phyloP scores from a whole-genome alignment of 2,888 invertebrate genomes.

The Monopis laevigella region DNA sequence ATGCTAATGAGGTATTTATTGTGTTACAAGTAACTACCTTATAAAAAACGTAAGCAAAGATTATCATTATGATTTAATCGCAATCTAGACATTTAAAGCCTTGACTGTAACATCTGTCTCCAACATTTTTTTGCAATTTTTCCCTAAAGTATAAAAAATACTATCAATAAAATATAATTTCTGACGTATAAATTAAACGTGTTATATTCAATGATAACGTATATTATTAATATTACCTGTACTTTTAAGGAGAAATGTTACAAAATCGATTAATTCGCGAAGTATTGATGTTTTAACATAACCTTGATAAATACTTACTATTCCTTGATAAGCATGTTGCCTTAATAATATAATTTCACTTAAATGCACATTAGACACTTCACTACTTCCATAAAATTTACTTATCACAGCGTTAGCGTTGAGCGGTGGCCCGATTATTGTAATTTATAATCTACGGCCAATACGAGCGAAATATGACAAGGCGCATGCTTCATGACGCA shows the following conservation, averaged over 20 bases:
- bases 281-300: conserved; percentile 37
- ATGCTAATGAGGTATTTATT: no score
- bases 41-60: background rate
- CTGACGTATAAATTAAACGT: background rate
- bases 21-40: no score
- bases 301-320: conserved; percentile 69
- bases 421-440: conserved; percentile 54
- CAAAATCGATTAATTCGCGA: conserved; percentile 55
- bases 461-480: conserved; percentile 60
- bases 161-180: background rate
- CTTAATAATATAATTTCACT: conserved; percentile 48
- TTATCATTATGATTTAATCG: background rate
- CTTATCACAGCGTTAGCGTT: conserved; percentile 58
- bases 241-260: conserved; percentile 19
- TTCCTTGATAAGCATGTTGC: conserved; percentile 77
- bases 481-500: conserved; percentile 73
- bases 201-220: no score
- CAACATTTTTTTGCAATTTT: conserved; percentile 27
- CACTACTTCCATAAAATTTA: conserved; percentile 55
- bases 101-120: conserved; percentile 40
- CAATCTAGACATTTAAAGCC: no score
- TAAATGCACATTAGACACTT: conserved; percentile 64
- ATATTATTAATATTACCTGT: no score
- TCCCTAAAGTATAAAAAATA: conserved; percentile 1
- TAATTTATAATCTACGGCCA: conserved; percentile 44